phyloP scores from a whole-genome alignment of 2,113 vertebrate species.

The Pampusana beccarii region DNA sequence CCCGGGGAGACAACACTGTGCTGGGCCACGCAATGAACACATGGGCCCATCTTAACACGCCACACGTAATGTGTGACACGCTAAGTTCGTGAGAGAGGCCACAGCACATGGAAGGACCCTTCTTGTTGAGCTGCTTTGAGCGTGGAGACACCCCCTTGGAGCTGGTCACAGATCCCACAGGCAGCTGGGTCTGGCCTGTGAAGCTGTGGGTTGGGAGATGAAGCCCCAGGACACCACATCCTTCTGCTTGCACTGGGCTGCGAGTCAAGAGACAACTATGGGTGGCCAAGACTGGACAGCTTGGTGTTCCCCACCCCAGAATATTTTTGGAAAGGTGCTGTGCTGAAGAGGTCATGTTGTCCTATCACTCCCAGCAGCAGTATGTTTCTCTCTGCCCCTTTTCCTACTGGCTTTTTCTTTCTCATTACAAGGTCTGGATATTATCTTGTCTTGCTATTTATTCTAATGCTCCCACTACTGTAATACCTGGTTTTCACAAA shows the following conservation, averaged over 20 bases:
- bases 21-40: background rate
- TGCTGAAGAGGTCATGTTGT: background rate
- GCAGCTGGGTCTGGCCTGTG: background rate
- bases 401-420: background rate
- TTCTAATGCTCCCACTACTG: background rate
- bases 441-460: background rate
- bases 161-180: background rate
- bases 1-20: fast-evolving
- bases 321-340: background rate
- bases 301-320: background rate
- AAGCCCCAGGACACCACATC: background rate
- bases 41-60: too few species aligned
- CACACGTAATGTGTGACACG: fast-evolving
- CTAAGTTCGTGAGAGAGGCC: background rate
- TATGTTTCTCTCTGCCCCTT: background rate
- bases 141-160: background rate
- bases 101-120: background rate
- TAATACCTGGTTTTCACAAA: background rate
- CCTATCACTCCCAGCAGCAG: background rate
- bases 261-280: background rate
- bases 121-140: background rate
- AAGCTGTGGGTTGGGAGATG: background rate
- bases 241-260: background rate
- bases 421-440: background rate
- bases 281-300: background rate